Base-by-base conservation (phyloP, 2,797 vertebrate species). In the Sebastolobus altivelis region DNA sequence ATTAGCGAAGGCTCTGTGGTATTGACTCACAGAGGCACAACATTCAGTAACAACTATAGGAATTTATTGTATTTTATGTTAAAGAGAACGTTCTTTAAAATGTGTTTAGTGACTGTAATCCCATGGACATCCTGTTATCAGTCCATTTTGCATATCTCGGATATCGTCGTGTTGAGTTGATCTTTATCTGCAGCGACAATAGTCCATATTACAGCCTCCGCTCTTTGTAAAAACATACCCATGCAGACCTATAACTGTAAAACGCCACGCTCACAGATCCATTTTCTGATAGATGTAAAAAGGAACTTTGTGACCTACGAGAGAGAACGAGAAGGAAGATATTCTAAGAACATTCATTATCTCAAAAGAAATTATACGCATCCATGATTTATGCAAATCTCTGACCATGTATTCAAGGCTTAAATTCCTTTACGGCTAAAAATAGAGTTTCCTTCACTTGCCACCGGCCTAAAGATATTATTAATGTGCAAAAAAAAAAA, bases 341-440 rank as follows among this genome's bases (percentile, higher is more conserved):
- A 91, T 93, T 92, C 87, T 83, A 93, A 90, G 90, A 92, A 94
- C 86, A 89, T 92, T 94, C 87, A 91, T 92, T 93, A 94, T 94
- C 89, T 93, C 81, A 46, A 80, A 84, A 90, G 86, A 90, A 94
- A 94, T 94, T 79, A 94, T 87, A 83, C 78, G 33, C 75, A 85
- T 88, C 89, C 87, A 81, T 92, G 90, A 95, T 94, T 94, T 93
- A 95, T 95, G 94, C 92, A 93, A 94, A 95, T 94, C 89, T 93
- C 82, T 87, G 90, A 87, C 92, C 93, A 91, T 87, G 83, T 91
- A 90, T 93, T 89, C 89, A 90, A 90, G 84, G 88, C 90, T 88
- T 89, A 85, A 88, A 92, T 90, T 94, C 90, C 75, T 92, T 89
- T 84, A 88, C 49, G 37, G 84, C 93, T 95, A 94, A 93, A 94